phyloP scores from a whole-genome alignment of 2,113 vertebrate species.

The Paralichthys olivaceus region DNA sequence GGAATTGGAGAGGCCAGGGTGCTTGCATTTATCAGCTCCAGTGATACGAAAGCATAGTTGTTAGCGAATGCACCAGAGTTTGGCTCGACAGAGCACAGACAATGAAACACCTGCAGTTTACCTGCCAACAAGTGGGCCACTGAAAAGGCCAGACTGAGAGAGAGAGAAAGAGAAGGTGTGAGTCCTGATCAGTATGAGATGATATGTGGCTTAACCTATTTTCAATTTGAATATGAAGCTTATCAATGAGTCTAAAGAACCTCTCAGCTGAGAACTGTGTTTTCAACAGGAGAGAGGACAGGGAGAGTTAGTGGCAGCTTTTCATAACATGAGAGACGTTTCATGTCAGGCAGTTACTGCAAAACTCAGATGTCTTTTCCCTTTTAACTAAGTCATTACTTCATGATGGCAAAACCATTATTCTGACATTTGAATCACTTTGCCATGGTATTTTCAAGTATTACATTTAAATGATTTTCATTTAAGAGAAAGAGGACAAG shows the following conservation, averaged over 20 bases:
- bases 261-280: background rate
- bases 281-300: background rate
- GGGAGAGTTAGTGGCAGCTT: conserved; percentile 3
- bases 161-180: background rate
- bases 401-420: background rate
- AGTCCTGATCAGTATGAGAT: conserved; percentile 1
- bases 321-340: background rate
- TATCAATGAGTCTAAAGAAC: background rate
- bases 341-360: conserved; percentile 3
- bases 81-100: background rate
- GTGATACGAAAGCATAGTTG: conserved; percentile 24
- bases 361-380: conserved; percentile 5
- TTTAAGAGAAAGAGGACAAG: background rate
- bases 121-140: background rate
- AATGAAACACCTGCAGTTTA: conserved; percentile 13
- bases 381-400: background rate
- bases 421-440: background rate
- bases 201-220: background rate
- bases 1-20: conserved; percentile 10
- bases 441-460: background rate
- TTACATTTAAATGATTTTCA: background rate
- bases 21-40: conserved; percentile 34
- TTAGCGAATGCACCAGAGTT: conserved; percentile 22
- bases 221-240: background rate
- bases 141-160: background rate